These are phyloP conservation scores for Rhadina sibilatrix DNA, from an alignment of 2,113 vertebrate genomes.

Conservation along the genomic window DNA sequence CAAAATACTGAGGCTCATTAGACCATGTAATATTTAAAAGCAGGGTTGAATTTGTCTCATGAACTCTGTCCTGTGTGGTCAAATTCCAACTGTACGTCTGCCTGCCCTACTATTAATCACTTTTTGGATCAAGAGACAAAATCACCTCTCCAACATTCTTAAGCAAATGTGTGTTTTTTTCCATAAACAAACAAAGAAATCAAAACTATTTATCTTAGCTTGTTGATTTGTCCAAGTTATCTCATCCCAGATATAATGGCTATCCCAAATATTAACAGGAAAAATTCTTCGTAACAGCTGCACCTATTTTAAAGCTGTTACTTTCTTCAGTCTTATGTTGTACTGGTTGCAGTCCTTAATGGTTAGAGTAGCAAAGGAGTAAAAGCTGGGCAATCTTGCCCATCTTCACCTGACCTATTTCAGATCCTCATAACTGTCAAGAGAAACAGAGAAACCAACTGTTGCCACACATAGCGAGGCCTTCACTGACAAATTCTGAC, in stretches of 20 bases:
- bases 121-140: constrained; percentile 52
- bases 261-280: neutral
- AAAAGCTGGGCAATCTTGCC: neutral
- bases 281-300: constrained; percentile 14
- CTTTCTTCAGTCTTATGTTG: neutral
- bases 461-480: neutral
- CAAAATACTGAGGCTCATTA: constrained; percentile 31
- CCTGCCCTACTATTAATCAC: constrained; percentile 48
- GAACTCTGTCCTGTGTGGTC: constrained; percentile 56
- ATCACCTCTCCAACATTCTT: constrained; percentile 64
- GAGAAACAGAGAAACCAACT: constrained; percentile 22
- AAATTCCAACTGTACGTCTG: constrained; percentile 58
- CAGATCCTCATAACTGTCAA: neutral
- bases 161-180: constrained; percentile 38
- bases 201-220: constrained; percentile 49
- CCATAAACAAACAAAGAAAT: constrained; percentile 46
- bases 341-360: neutral
- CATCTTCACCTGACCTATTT: constrained; percentile 14
- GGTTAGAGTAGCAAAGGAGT: neutral
- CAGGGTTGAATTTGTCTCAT: constrained; percentile 29
- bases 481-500: constrained; percentile 25
- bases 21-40: constrained; percentile 54
- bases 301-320: neutral
- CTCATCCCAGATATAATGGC: constrained; percentile 33
- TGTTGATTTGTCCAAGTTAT: constrained; percentile 49